Evolutionary conservation across 2,888 invertebrate species (phyloP), one percentile per base, ranked within the genome.

Genomic region (Phrixothrix hirtus): DNA sequence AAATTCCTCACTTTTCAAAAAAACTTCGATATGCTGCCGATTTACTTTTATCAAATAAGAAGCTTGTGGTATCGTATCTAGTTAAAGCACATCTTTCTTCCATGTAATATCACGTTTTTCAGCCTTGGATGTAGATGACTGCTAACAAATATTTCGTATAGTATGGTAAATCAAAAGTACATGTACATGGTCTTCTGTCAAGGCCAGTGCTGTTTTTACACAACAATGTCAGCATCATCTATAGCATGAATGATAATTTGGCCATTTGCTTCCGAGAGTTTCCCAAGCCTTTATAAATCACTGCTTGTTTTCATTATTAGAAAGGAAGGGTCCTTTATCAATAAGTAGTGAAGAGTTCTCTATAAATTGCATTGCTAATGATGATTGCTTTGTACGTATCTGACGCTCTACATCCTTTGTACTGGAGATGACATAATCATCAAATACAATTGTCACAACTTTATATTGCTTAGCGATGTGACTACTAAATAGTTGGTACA

Each of bases 101-200:
- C n/a, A 21, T 36, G 16, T 36, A 21, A 17, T 17, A 15, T 36
- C 36, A 17, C 36, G 21, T 36, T 36, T 36, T 21, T 36, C 21
- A 32, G 7, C 32, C 13, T 7, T 14, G 32, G n/a, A n/a, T n/a
- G n/a, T 30, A 25, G 38, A 38, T 38, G 38, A 38, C 27, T 38
- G 12, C 15, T 27, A 38, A 38, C 38, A 38, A 31, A 30, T 41
- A 30, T 41, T n/a, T n/a, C n/a, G n/a, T n/a, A n/a, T n/a, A n/a
- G n/a, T n/a, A n/a, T n/a, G 41, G 30, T 41, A 41, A 41, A 41
- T 41, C 31, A 41, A 41, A 30, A 30, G 41, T 31, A 41, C 17
- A 41, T 30, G 41, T 30, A 41, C 30, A 16, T 41, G 30, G 41
- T 27, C 38, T 38, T 27, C 38, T 26, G 38, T 3, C 38, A 38